A percentile compares a stretch with the other conserved stretches of the same genome.
Evolutionary conservation across 1,140 invertebrate genomes (phyloP).

Genomic region (Anoplolepis gracilipes): DNA sequence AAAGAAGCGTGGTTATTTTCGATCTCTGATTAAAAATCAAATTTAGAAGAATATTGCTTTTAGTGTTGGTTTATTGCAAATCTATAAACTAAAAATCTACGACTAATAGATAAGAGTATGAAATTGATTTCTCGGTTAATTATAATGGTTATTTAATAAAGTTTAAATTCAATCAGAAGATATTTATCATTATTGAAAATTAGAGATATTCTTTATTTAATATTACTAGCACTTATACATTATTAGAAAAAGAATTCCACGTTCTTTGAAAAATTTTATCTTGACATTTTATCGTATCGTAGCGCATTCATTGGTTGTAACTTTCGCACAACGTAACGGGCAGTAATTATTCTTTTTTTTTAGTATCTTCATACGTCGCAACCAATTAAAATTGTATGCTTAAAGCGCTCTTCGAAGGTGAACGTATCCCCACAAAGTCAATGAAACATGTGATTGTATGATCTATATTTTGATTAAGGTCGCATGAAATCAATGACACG

Average conservation of each 20-base stretch:
- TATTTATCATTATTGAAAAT: not conserved
- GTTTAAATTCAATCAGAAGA: not conserved
- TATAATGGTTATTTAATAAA: not conserved
- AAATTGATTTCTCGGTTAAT: not conserved
- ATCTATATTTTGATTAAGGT: constrained; percentile 20
- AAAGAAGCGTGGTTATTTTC: not conserved
- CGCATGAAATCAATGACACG: not conserved
- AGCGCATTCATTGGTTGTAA: not conserved
- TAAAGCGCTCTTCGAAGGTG: constrained; percentile 6
- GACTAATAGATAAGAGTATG: not conserved
- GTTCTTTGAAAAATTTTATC: not conserved
- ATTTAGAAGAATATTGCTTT: not conserved
- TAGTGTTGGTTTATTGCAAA: constrained; percentile 11
- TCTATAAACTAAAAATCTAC: not conserved
- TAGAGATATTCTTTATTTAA: not conserved
- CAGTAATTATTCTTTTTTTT: not conserved
- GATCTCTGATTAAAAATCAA: not conserved
- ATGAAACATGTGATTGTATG: not conserved
- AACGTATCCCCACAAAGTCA: constrained; percentile 38
- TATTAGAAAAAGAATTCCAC: not conserved
- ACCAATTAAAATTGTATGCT: constrained; percentile 37
- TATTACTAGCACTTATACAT: not conserved
- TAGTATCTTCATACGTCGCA: not conserved
- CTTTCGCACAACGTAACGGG: not conserved
- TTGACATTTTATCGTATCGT: not conserved